Evolutionary conservation across 2,888 invertebrate genomes (phyloP), one percentile per base, ranked within the genome.

Genomic region (Dasysyrphus tricinctus): DNA sequence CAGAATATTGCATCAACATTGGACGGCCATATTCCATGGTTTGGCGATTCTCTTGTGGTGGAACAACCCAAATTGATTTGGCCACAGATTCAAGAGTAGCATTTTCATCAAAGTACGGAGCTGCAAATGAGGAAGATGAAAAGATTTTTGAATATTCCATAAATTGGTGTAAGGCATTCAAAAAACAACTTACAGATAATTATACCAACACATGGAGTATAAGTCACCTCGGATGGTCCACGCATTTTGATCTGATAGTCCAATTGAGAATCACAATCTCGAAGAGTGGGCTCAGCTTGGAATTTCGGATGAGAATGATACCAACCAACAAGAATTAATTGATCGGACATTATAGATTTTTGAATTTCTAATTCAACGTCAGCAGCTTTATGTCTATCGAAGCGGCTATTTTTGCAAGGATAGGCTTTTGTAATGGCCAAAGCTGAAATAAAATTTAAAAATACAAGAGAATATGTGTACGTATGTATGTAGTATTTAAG

Each of bases 191-290:
- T 94, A 98, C 98, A 97, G 90, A 97, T 96, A 90, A 98, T 97
- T 59, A 98, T 94, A 73, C 98, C 98, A 89, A 98, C 95, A 90
- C 98, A 98, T 5, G 98, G 98, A 49, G 96, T 96, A 90, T 98
- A 98, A n/a, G 96, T 97, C 88, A 97, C 96, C 93, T 98, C 98
- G 39, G 96, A 96, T 4, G 96, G 95, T 4, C 98, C 98, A 89
- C 98, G 97, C 97, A 98, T 97, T 91, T 96, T 96, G 77, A 98
- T 97, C 93, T 99, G 98, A 93, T 98, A 98, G 90, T 98, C 98
- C 88, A 99, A 93, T 92, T 99, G 98, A 79, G 97, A 96, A 91
- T 98, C 98, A 78, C 98, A 96, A 91, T 99, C 98, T 73, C 97
- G 94, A 80, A 95, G 94, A 90, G 96, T 98, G 85, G 97, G 98